Conservation (phyloP, 2,888 invertebrate species). For the Falcaria lacertinaria region DNA sequence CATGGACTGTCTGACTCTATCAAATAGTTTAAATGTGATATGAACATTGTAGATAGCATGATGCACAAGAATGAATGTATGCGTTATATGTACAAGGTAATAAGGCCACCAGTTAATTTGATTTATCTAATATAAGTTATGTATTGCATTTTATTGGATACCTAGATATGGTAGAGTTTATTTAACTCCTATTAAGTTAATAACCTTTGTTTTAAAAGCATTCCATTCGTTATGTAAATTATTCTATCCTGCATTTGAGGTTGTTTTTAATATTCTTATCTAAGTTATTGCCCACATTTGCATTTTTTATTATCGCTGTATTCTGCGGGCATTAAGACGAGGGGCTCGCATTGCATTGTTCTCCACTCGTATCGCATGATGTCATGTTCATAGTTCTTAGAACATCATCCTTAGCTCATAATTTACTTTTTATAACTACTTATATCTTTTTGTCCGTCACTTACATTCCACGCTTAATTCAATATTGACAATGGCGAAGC, state of each 20-base stretch:
- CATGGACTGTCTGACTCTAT: too few relatives aligned
- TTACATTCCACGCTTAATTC: constrained; percentile 39
- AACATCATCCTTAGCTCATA: constrained; percentile 31
- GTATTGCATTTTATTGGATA: too few relatives aligned
- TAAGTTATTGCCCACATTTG: constrained; percentile 39
- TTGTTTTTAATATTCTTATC: constrained; percentile 27
- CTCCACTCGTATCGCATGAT: constrained; percentile 44
- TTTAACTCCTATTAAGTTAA: too few relatives aligned
- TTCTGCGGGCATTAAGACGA: constrained; percentile 46
- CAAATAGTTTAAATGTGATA: too few relatives aligned
- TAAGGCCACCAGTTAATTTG: too few relatives aligned
- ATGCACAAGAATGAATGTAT: too few relatives aligned
- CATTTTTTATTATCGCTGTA: constrained; percentile 45
- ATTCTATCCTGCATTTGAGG: constrained; percentile 10
- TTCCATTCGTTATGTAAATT: constrained; percentile 2
- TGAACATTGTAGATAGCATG: too few relatives aligned
- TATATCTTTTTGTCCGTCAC: constrained; percentile 28
- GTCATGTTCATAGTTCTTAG: constrained; percentile 45
- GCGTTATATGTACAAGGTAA: too few relatives aligned
- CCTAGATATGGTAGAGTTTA: too few relatives aligned
- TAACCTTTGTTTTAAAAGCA: constrained; percentile 1
- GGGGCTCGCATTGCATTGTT: constrained; percentile 53
- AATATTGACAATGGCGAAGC: constrained; percentile 44
- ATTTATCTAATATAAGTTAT: too few relatives aligned
- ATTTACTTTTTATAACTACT: constrained; percentile 31